Evolutionary conservation across 2,113 vertebrate species (phyloP).

Genomic region (Aplodontia rufa): DNA sequence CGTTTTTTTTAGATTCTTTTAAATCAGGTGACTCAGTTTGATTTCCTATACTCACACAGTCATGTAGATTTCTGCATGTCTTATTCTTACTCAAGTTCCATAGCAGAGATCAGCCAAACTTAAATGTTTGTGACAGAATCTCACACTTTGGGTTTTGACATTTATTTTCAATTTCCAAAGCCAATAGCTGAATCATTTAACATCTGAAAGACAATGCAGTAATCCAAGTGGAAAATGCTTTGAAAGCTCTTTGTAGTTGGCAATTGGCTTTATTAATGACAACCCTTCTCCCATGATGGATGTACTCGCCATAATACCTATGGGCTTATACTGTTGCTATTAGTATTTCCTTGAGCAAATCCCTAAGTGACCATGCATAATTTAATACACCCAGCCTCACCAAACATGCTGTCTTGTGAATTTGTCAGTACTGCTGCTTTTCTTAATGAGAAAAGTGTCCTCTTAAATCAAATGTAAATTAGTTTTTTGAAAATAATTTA

Average conservation of each 20-base stretch:
- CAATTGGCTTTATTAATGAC: conserved; percentile 83
- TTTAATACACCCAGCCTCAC: conserved; percentile 75
- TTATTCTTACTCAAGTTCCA: conserved; percentile 72
- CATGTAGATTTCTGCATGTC: conserved; percentile 67
- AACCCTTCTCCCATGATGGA: conserved; percentile 79
- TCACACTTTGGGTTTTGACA: conserved; percentile 73
- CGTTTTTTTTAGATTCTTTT: conserved; percentile 20
- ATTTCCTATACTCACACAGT: conserved; percentile 33
- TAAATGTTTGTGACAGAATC: conserved; percentile 81
- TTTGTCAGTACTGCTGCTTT: conserved; percentile 18
- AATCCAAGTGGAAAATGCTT: conserved; percentile 82
- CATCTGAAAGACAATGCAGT: conserved; percentile 77
- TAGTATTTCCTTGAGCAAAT: conserved; percentile 79
- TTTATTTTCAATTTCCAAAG: conserved; percentile 80
- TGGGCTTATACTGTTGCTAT: conserved; percentile 78
- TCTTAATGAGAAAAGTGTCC: conserved; percentile 48
- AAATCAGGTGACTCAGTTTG: conserved; percentile 49
- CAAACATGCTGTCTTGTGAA: conserved; percentile 60
- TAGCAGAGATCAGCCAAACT: conserved; percentile 54
- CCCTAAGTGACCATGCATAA: conserved; percentile 80
- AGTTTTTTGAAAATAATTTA: conserved; percentile 57
- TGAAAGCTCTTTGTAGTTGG: conserved; percentile 82
- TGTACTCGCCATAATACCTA: conserved; percentile 79
- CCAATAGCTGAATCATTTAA: conserved; percentile 78
- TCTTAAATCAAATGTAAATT: conserved; percentile 48